Base-by-base conservation (phyloP, 2,888 invertebrate species). In the Anodontia alba region DNA sequence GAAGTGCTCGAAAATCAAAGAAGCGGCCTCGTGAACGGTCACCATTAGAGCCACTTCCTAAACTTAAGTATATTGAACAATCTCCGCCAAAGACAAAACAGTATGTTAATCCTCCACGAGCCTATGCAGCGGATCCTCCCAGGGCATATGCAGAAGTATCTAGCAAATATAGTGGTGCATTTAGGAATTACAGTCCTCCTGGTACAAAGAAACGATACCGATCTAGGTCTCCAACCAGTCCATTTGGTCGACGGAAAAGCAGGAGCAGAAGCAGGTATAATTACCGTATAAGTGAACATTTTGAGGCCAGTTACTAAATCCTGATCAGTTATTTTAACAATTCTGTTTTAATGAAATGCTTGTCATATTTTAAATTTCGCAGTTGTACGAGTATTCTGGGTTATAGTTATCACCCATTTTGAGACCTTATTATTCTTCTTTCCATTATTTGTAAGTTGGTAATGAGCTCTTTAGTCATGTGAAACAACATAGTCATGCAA, bases 61-160 rank as follows among this genome's bases (percentile, higher is more conserved):
- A 78, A 46, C 67, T 73, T 72, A 62, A 68, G 36, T 73, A 76
- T 72, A 69, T 72, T 26, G 76, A 75, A 42, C 73, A 76, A 23
- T 80, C 78, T 33, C 68, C 78, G 5, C 78, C 77, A 17, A 57
- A 68, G 46, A 78, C 81, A 20, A 90, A 88, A 78, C 89, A 89
- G 29, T 92, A 91, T 81, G 87, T 88, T 31, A 89, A 91, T 67
- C 87, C 91, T 33, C 92, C 92, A 7, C 90, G 89, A 80, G 91
- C 91, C 8, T 91, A 92, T 83, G 88, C 84, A 38, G 88, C 84
- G 33, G 88, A 89, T 62, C 84, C 88, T 33, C 88, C 88, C 0
- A 81, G 86, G 72, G 84, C 90, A 17, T 90, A 88, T 76, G 82
- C 85, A 36, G 84, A 83, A 46, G 74, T 77, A 12, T 73, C 77